Percentiles rank a stretch among this genome's conserved stretches.
Evolutionary conservation across 2,797 vertebrate genomes (phyloP).

Genomic region (Sebastes hubbsi): DNA sequence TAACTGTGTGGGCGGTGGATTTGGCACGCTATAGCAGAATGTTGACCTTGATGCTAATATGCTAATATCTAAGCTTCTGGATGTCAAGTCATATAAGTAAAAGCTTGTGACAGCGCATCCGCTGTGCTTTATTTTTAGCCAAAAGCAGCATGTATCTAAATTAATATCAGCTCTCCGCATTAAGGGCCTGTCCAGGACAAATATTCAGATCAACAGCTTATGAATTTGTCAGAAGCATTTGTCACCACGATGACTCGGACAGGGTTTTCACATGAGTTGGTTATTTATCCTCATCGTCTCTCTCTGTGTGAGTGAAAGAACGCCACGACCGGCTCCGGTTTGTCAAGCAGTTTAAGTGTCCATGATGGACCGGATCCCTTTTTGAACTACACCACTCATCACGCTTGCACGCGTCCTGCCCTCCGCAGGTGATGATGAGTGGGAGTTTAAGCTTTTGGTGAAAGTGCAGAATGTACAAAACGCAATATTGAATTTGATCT

Average conservation of each 20-base stretch:
- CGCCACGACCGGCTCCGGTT: neutral
- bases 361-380: neutral
- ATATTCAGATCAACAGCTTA: slow-evolving; percentile 10
- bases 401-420: neutral
- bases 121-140: slow-evolving; percentile 21
- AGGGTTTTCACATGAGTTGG: neutral
- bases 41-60: slow-evolving; percentile 50
- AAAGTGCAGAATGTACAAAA: neutral
- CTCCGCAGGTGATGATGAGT: neutral
- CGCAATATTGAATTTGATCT: neutral
- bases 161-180: neutral
- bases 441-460: neutral
- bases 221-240: neutral
- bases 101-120: slow-evolving; percentile 4
- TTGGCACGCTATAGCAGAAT: slow-evolving; percentile 23
- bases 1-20: slow-evolving; percentile 16
- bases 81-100: slow-evolving; percentile 22
- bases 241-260: neutral
- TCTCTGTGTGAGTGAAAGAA: neutral
- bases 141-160: slow-evolving; percentile 20
- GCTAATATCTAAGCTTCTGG: slow-evolving; percentile 11
- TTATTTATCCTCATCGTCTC: neutral
- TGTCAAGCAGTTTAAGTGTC: neutral
- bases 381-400: neutral
- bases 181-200: neutral